Evolutionary conservation across 1,140 invertebrate genomes (phyloP).

Genomic region (Laupala kohalensis): DNA sequence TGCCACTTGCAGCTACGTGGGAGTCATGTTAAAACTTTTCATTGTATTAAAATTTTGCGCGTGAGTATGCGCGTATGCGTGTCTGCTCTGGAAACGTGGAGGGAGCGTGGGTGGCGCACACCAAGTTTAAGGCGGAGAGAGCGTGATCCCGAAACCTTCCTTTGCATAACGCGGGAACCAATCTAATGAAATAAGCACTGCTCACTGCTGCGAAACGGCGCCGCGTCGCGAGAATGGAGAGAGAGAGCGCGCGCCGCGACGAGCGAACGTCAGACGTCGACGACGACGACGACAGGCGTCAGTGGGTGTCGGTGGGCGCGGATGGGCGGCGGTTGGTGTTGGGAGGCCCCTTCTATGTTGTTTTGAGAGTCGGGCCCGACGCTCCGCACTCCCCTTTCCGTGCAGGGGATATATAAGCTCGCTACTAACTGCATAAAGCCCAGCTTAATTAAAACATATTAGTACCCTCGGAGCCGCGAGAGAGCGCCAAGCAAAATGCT

Average conservation of each 20-base stretch:
- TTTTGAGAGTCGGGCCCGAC: constrained; percentile 5
- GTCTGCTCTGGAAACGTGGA: neutral
- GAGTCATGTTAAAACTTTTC: constrained; percentile 6
- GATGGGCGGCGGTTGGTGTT: neutral
- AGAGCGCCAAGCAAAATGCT: constrained; percentile 11
- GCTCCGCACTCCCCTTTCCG: neutral
- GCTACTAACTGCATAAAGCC: constrained; percentile 15
- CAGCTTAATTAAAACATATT: constrained; percentile 15
- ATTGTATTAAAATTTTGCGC: constrained; percentile 9
- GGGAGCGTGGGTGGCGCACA: too few species aligned
- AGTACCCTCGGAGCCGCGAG: constrained; percentile 9
- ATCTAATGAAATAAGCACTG: constrained; percentile 15
- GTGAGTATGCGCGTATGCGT: neutral
- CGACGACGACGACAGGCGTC: neutral
- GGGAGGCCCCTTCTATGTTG: constrained; percentile 8
- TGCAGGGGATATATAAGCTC: constrained; percentile 7
- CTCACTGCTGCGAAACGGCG: neutral
- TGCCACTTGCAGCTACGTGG: constrained; percentile 5
- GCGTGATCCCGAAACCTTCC: too few species aligned
- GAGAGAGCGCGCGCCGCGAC: neutral
- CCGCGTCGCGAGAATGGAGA: neutral
- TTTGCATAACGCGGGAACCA: constrained; percentile 1
- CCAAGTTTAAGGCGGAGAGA: too few species aligned
- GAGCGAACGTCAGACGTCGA: too few species aligned
- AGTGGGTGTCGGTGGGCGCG: neutral